Evolutionary conservation across 1,140 invertebrate species (phyloP), one percentile per base, ranked within the genome.

Genomic region (Acromyrmex heyeri): DNA sequence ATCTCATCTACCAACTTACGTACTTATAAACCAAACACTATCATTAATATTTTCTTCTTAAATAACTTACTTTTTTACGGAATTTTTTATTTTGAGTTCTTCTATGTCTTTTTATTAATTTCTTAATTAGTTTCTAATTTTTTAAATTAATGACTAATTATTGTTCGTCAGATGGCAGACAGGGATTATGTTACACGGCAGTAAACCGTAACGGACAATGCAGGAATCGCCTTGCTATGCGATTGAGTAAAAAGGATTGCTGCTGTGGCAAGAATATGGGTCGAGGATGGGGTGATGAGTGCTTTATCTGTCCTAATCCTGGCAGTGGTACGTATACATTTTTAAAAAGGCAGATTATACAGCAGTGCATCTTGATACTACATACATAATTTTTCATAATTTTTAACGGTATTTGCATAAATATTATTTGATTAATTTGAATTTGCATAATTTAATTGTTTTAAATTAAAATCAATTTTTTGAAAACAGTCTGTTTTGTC

Each of bases 261-360:
- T 99, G 98, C 93, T 99, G 98, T 94, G 97, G 97, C 2, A 97
- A 97, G 92, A 98, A 98, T 91, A 98, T 98, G 97, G 98, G 98
- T 21, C 97, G 97, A 94, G 98, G 97, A 7, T 98, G 98, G 98
- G 97, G 97, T 3, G 97, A 97, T 73, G 95, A 97, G 73, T 99
- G 98, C 93, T 96, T 97, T 70, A 95, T 97, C 5, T 98, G 98
- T 95, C 98, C 98, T 4, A 95, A 96, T 73, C 93, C 95, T 70
- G 97, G 97, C 89, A 96, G 97, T 91, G 96, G 97, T 98, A 94
- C 93, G 95, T 94, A 83, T 38, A 77, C 38, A 8, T 18, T 69
- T 73, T 59, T 21, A 62, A 27, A 21, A 16, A 34, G 24, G n/a
- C 21, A 48, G 3, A 76, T 44, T 10, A 0, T 2, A 12, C 7